phyloP scores from a whole-genome alignment of 2,797 vertebrate species.

The Ptychadena robeensis region DNA sequence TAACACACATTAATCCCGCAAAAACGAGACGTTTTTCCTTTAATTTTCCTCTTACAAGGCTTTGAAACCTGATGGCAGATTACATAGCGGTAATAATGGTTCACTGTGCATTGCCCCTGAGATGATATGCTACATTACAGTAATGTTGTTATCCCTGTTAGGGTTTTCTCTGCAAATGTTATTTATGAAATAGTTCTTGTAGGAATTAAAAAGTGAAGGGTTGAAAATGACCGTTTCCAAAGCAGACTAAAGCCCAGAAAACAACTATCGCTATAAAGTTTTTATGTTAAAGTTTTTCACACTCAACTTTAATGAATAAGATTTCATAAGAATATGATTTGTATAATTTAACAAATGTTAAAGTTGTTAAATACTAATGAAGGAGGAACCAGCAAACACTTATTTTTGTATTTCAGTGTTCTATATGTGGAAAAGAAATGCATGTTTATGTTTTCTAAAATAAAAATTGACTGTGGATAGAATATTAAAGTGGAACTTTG shows the following conservation, averaged over 20 bases:
- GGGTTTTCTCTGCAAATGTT: slow-evolving; percentile 26
- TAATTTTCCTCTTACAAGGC: slow-evolving; percentile 52
- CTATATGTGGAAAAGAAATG: too few species aligned
- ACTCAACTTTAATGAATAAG: background rate
- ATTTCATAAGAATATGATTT: too few species aligned
- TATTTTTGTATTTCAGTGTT: too few species aligned
- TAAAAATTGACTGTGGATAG: too few species aligned
- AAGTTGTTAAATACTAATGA: too few species aligned
- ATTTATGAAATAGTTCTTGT: slow-evolving; percentile 20
- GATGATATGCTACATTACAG: slow-evolving; percentile 50
- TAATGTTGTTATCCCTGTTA: slow-evolving; percentile 33
- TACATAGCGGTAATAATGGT: slow-evolving; percentile 44
- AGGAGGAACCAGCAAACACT: too few species aligned
- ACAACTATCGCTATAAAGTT: too few species aligned
- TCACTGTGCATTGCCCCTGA: slow-evolving; percentile 51
- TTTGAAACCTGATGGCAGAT: slow-evolving; percentile 54
- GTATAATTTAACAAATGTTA: too few species aligned
- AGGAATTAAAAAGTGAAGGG: background rate
- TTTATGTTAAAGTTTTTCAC: background rate
- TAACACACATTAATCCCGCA: slow-evolving; percentile 57
- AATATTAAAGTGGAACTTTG: too few species aligned
- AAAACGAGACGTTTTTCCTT: slow-evolving; percentile 51
- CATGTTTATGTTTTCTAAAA: too few species aligned
- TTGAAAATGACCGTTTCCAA: background rate
- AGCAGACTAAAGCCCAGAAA: too few species aligned